These are phyloP conservation scores for Anoplophora glabripennis DNA, from an alignment of 1,140 invertebrate genomes.

Conservation along the genomic window DNA sequence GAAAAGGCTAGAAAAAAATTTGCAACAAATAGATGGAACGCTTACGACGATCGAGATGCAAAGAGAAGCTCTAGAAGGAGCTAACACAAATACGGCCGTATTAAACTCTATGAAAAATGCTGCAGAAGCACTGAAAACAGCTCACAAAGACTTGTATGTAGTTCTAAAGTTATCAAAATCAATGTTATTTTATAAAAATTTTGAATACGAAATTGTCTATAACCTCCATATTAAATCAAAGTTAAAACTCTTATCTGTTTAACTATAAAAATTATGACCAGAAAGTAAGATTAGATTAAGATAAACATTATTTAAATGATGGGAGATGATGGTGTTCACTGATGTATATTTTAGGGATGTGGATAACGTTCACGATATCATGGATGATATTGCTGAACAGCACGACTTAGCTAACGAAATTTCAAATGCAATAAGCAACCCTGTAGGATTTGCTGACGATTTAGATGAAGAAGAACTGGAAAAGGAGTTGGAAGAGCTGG, in stretches of 20 bases:
- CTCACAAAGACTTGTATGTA: constrained; percentile 94
- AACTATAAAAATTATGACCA: constrained; percentile 1
- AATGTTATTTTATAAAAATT: no score
- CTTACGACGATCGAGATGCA: constrained; percentile 98
- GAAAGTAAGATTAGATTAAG: neutral
- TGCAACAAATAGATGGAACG: constrained; percentile 98
- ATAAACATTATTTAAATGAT: neutral
- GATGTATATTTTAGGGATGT: constrained; percentile 73
- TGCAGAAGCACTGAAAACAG: constrained; percentile 92
- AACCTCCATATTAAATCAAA: neutral
- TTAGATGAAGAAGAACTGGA: constrained; percentile 88
- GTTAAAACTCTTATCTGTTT: neutral
- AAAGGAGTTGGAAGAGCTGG: constrained; percentile 76
- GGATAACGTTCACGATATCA: constrained; percentile 97
- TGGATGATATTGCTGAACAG: constrained; percentile 99
- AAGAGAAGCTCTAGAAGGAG: constrained; percentile 94
- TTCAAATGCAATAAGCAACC: constrained; percentile 97
- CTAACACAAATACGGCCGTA: constrained; percentile 98
- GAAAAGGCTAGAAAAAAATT: constrained; percentile 95
- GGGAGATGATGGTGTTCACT: constrained; percentile 1
- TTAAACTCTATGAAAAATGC: constrained; percentile 95
- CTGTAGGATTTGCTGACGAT: constrained; percentile 88
- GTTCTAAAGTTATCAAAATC: no score
- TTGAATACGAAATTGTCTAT: no score
- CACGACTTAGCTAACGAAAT: constrained; percentile 99